phyloP scores from a whole-genome alignment of 2,797 vertebrate species.

The Australoheros facetus region DNA sequence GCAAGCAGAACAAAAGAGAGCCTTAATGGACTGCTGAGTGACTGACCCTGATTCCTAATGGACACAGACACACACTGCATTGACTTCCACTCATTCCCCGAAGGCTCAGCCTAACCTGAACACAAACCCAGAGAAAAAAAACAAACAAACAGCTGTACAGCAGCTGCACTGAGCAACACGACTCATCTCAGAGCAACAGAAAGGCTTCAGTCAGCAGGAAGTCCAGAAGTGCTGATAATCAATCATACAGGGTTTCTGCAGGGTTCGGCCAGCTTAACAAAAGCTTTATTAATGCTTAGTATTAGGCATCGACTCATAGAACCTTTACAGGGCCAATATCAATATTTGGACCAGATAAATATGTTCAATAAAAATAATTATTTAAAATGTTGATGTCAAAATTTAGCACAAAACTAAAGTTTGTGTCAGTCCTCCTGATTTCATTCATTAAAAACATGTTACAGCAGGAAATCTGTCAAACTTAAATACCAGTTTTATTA shows the following conservation, averaged over 20 bases:
- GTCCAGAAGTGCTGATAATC: background rate
- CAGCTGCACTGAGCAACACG: background rate
- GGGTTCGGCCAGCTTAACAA: too few species aligned
- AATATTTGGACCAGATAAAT: too few species aligned
- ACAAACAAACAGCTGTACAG: conserved; percentile 11
- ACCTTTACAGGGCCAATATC: too few species aligned
- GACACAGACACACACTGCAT: conserved; percentile 44
- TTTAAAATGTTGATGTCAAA: too few species aligned
- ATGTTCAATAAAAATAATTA: too few species aligned
- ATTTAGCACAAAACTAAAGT: too few species aligned
- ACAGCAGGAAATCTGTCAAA: too few species aligned
- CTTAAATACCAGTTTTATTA: too few species aligned
- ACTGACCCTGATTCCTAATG: conserved; percentile 72
- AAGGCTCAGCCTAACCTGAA: conserved; percentile 42
- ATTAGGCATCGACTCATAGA: too few species aligned
- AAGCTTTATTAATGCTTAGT: too few species aligned
- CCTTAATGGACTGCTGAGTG: conserved; percentile 68
- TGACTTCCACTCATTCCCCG: conserved; percentile 44
- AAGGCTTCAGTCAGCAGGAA: background rate
- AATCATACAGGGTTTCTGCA: background rate
- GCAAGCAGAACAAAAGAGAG: conserved; percentile 35
- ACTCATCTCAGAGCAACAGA: background rate
- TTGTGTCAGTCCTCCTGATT: too few species aligned
- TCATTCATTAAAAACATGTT: too few species aligned
- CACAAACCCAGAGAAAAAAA: background rate